Base-by-base conservation (phyloP, 2,888 invertebrate species). In the Charanyca ferruginea region DNA sequence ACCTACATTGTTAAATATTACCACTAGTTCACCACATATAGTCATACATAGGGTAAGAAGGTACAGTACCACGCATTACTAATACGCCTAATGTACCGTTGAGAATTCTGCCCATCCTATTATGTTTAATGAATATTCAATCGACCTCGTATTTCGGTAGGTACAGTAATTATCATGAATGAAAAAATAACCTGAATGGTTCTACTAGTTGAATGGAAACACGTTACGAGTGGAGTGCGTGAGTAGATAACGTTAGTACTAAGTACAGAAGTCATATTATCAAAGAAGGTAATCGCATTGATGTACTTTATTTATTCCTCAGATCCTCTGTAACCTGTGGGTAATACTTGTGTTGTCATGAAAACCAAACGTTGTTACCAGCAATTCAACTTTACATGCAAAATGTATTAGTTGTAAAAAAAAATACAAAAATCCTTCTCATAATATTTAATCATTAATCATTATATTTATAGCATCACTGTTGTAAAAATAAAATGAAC, bases 71-170 rank as follows among this genome's bases (percentile, higher is more conserved):
- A 51, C 22, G 35, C 45, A 51, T 45, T 72, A 18, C 20, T 52
- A 66, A 71, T 60, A 42, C 3, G 7, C 23, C 25, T 47, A 47
- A 55, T 47, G 47, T 23, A 66, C 73, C 66, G n/a, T 13, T 6
- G 44, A 57, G 66, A 16, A 59, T 66, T 57, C 38, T 48, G 23
- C 16, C 44, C 23, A 18, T 52, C 28, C 49, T 47, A 60, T 55
- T 60, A 38, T 1, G n/a, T 49, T 9, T 38, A 23, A n/a, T 53
- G 9, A 73, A 61, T 72, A 57, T 66, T 53, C 52, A 48, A 66
- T 59, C 6, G 2, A 45, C 18, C 49, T 49, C 9, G 8, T 51
- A 18, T 20, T 42, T 13, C 28, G 23, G 13, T 25, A 32, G 23
- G 13, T 25, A 32, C 38, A 25, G 45, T 62, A 23, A 66, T 41